A percentile compares a stretch with the other conserved stretches of the same genome.
Evolutionary conservation across 2,797 vertebrate genomes (phyloP).

Genomic region (Gobio occitaniae): DNA sequence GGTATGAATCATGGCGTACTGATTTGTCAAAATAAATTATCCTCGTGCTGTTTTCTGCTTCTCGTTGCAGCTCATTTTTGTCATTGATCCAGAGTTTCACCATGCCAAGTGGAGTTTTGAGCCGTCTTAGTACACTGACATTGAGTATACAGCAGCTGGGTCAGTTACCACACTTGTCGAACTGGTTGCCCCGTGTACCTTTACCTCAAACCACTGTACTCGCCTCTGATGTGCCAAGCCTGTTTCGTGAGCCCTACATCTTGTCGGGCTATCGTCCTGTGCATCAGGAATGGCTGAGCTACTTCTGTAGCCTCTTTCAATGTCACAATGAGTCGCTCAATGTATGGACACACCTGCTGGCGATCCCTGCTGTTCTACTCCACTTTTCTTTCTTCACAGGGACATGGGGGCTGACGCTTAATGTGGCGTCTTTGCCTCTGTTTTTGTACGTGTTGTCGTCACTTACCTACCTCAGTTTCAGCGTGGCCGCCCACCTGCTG

Average conservation of each 20-base stretch:
- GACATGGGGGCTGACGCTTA: slow-evolving; percentile 70
- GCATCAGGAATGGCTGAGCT: slow-evolving; percentile 87
- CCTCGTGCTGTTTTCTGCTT: slow-evolving; percentile 23
- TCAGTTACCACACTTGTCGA: slow-evolving; percentile 79
- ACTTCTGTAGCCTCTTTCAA: slow-evolving; percentile 91
- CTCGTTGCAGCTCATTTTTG: slow-evolving; percentile 24
- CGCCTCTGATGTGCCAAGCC: slow-evolving; percentile 82
- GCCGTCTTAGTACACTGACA: slow-evolving; percentile 82
- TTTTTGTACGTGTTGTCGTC: slow-evolving; percentile 83
- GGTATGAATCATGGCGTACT: slow-evolving; percentile 20
- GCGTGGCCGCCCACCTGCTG: slow-evolving; percentile 88
- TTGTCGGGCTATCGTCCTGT: slow-evolving; percentile 86
- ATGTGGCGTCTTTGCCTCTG: slow-evolving; percentile 79
- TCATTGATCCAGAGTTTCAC: slow-evolving; percentile 25
- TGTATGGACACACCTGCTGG: slow-evolving; percentile 92
- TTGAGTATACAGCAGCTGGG: slow-evolving; percentile 83
- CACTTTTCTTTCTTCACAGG: slow-evolving; percentile 83
- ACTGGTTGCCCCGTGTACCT: slow-evolving; percentile 77
- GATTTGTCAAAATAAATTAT: slow-evolving; percentile 39
- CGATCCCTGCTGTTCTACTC: slow-evolving; percentile 78
- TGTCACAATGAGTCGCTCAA: slow-evolving; percentile 92
- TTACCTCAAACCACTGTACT: slow-evolving; percentile 82
- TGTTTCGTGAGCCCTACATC: slow-evolving; percentile 93
- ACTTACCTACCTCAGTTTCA: slow-evolving; percentile 85
- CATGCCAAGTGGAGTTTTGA: slow-evolving; percentile 73